Evolutionary conservation across 2,888 invertebrate species (phyloP).

Genomic region (Anoplius nigerrimus): DNA sequence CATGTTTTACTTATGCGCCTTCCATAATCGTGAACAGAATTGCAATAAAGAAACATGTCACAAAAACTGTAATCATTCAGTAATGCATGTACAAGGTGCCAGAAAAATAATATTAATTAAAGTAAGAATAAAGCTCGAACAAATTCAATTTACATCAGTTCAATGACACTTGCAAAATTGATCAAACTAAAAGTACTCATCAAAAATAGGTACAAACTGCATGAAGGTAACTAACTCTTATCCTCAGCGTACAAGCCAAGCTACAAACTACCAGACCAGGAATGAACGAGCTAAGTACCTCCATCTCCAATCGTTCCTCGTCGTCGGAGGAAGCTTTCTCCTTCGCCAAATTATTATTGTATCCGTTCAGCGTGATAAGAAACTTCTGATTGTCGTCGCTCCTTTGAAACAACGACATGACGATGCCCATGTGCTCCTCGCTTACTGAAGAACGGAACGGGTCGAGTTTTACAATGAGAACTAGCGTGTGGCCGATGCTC

Average conservation of each 20-base stretch:
- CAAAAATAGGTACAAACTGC: too few relatives aligned
- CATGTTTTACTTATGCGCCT: too few relatives aligned
- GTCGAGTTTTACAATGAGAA: too few relatives aligned
- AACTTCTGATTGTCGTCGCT: constrained; percentile 71
- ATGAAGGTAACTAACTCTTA: not conserved
- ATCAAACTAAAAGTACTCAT: too few relatives aligned
- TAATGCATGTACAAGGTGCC: too few relatives aligned
- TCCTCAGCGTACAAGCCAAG: too few relatives aligned
- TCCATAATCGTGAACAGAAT: too few relatives aligned
- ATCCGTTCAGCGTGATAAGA: constrained; percentile 72
- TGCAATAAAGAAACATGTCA: too few relatives aligned
- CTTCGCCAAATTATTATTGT: constrained; percentile 66
- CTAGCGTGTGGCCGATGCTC: too few relatives aligned
- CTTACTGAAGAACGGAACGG: constrained; percentile 50
- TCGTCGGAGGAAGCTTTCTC: constrained; percentile 63
- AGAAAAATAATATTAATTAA: too few relatives aligned
- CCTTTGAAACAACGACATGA: constrained; percentile 71
- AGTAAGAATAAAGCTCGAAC: too few relatives aligned
- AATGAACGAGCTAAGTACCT: constrained; percentile 51
- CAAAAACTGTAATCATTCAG: too few relatives aligned
- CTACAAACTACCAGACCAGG: not conserved
- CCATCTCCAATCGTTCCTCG: constrained; percentile 67
- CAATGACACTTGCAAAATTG: not conserved
- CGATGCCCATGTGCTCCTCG: constrained; percentile 69
- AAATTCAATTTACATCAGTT: not conserved